These are phyloP conservation scores for Zalophus californianus DNA, from an alignment of 2,797 vertebrate species.

Conservation along the genomic window DNA sequence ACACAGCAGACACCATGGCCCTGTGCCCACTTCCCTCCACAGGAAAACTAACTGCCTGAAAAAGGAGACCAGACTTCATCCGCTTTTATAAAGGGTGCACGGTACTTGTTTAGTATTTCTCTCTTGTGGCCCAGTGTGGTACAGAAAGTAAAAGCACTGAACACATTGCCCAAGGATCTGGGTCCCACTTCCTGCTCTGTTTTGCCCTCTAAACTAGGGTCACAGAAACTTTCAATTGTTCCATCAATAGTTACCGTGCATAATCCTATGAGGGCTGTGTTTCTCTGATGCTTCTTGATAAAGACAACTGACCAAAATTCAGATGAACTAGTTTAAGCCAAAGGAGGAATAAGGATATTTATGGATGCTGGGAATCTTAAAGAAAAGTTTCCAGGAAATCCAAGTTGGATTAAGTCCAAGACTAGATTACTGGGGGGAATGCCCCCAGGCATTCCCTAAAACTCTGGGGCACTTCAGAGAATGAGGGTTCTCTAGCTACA, in stretches of 20 bases:
- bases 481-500: neutral
- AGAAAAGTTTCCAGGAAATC: neutral
- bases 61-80: neutral
- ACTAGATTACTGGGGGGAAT: neutral
- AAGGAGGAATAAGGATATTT: neutral
- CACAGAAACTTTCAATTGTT: neutral
- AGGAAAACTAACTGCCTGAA: neutral
- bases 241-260: neutral
- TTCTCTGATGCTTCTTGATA: neutral
- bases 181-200: neutral
- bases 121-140: neutral
- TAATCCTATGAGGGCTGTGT: neutral
- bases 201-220: neutral
- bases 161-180: neutral
- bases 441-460: neutral
- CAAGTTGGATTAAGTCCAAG: neutral
- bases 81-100: neutral
- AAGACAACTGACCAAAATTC: slow-evolving; percentile 11
- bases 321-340: neutral
- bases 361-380: neutral
- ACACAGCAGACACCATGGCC: neutral
- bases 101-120: neutral
- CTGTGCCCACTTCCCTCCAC: neutral
- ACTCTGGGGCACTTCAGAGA: neutral
- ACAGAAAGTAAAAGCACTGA: neutral